Evolutionary conservation across 2,888 invertebrate species (phyloP), one percentile per base, ranked within the genome.

Genomic region (Polyommatus icarus): DNA sequence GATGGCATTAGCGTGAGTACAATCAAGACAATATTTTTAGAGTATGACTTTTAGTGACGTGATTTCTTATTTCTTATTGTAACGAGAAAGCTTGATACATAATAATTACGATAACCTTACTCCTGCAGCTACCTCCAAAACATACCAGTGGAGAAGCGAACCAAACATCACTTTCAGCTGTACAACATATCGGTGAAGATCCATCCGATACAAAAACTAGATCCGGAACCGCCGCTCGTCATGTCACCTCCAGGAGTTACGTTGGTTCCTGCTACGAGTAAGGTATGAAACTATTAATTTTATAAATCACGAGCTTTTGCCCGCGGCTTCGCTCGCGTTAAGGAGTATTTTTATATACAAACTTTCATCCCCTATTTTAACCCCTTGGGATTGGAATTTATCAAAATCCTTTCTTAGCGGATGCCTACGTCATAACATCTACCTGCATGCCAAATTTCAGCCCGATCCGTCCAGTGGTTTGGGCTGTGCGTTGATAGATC

Each of bases 41-140:
- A 10, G 40, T 1, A 40, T 0, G 8, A 40, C 40, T 40, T 10
- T 40, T 1, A 40, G 8, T 40, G 6, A 7, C 29, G 29, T 29
- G 29, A 29, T 29, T 29, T 29, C 29, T 29, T 29, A 29, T 29
- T 29, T 29, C 29, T 29, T 1, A 32, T 32, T 3, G 3, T 32
- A 32, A 32, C 7, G 8, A 36, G 36, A 7, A 36, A 36, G 0
- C 7, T 36, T 36, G 1, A 36, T 40, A 40, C 1, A 40, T 1
- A 40, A 46, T 0, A 46, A 46, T 10, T 46, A 46, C 46, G 46
- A 3, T 54, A 54, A 18, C 3, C 18, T 54, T 54, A 54, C 18
- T 76, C 7, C 71, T 79, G 2, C 82, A 95, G 95, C 15, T 94
- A 95, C 79, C 90, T 95, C 0, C 90, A 94, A 80, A 94, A 95